phyloP scores from a whole-genome alignment of 2,888 invertebrate species.

The Athalia rosae region DNA sequence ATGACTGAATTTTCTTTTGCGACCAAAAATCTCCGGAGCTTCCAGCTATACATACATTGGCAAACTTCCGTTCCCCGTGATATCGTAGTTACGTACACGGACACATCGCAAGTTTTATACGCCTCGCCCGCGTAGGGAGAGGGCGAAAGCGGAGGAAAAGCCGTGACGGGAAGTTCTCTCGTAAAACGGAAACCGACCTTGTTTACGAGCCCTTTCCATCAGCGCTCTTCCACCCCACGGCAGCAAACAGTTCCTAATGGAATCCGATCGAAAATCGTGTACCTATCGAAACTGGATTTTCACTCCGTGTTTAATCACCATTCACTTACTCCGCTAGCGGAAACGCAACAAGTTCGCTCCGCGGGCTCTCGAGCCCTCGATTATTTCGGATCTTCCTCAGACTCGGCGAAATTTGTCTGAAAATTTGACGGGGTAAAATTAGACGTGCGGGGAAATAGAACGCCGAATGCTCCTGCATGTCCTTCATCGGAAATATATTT shows the following conservation, averaged over 20 bases:
- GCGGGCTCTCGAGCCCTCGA: background rate
- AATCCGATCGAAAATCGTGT: conserved; percentile 5
- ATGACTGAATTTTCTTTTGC: background rate
- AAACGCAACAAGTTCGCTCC: conserved; percentile 10
- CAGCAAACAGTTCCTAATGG: background rate
- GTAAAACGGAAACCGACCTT: conserved; percentile 35
- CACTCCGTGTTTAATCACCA: background rate
- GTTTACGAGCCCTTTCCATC: conserved; percentile 41
- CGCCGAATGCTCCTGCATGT: background rate
- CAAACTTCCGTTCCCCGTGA: conserved; percentile 40
- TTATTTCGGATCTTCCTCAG: background rate
- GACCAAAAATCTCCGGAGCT: background rate
- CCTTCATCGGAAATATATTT: conserved; percentile 5
- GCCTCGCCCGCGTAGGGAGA: conserved; percentile 8
- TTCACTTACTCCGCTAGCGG: background rate
- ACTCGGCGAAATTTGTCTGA: background rate
- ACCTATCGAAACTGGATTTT: background rate
- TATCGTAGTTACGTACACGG: conserved; percentile 14
- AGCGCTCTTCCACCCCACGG: conserved; percentile 22
- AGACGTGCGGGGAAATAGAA: background rate
- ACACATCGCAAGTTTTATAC: background rate
- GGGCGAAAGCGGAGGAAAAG: conserved; percentile 29
- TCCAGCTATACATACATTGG: conserved; percentile 36
- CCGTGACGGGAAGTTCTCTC: conserved; percentile 25
- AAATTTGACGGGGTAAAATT: background rate